Evolutionary conservation across 2,113 vertebrate species (phyloP), one percentile per base, ranked within the genome.

Genomic region (Glaucomys volans): DNA sequence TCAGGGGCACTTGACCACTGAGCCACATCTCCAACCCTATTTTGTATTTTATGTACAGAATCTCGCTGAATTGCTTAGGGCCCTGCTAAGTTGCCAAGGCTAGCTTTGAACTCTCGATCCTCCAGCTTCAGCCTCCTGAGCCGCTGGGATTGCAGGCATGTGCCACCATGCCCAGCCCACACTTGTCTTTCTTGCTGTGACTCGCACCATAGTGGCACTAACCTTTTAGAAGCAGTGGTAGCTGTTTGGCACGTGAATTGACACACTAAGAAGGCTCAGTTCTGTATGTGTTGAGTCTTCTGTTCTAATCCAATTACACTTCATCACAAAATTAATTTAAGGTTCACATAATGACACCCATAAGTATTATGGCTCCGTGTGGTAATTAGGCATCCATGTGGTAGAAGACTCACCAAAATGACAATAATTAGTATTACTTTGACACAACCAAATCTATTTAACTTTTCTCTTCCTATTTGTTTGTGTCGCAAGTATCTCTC

Each of bases 301-400:
- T 69, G 44, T 64, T 67, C 66, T 64, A 83, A 72, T 80, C 75
- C 90, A 91, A 95, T 90, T 87, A 80, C 0, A 81, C 69, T 90
- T 90, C 59, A 84, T 80, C 91, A 72, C 83, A 59, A 95, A 92
- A 44, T 91, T 90, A 97, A 86, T 72, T 89, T 88, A 80, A 90
- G 92, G 24, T 35, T 62, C 64, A 42, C 79, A 47, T 80, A 91
- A 89, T 47, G 79, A 87, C 72, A 26, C 37, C 18, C 17, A 9
- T 64, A 83, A 91, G 83, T 62, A 66, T 97, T 47, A 80, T 62
- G 57, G 75, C 1, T 12, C 75, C 8, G 14, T 86, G 62, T 30
- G 90, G 28, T 93, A 82, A 81, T 95, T 80, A 92, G 94, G 76
- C 26, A 54, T 66, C 54, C 44, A 1, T 30, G 26, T 47, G 84